Percentiles rank a stretch among this genome's conserved stretches.
Conservation (phyloP, 2,888 invertebrate genomes). For the Melieria picta region DNA sequence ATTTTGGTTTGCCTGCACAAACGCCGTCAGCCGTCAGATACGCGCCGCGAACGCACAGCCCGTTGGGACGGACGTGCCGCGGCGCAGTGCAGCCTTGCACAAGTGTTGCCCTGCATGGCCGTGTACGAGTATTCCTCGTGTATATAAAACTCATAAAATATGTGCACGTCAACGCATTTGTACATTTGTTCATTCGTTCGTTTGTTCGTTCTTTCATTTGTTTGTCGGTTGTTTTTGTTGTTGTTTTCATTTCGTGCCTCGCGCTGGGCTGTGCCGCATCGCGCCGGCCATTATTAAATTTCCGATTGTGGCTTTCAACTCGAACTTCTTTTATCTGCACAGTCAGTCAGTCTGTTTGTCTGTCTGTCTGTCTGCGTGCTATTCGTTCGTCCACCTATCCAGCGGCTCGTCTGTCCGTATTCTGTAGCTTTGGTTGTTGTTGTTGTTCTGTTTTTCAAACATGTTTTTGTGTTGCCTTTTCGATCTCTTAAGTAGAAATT, state of each 20-base stretch:
- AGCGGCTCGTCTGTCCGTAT: not conserved
- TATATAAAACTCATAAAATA: slow-evolving; percentile 59
- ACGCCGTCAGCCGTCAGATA: too few species aligned
- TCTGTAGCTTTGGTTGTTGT: not conserved
- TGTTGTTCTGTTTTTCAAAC: not conserved
- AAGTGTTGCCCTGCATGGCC: not conserved
- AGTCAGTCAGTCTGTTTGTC: not conserved
- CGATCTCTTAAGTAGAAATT: slow-evolving; percentile 43
- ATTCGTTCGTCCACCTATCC: not conserved
- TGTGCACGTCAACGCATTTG: slow-evolving; percentile 58
- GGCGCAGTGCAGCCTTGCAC: too few species aligned
- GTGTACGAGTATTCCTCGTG: slow-evolving; percentile 27
- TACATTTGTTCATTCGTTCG: not conserved
- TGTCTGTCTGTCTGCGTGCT: slow-evolving; percentile 34
- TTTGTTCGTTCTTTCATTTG: too few species aligned
- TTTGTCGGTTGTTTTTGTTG: not conserved
- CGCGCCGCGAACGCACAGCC: too few species aligned
- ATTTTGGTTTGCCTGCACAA: too few species aligned
- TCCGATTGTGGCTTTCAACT: slow-evolving; percentile 60
- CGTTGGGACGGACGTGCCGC: too few species aligned
- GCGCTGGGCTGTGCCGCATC: slow-evolving; percentile 32
- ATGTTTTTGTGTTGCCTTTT: slow-evolving; percentile 11
- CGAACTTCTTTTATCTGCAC: slow-evolving; percentile 43
- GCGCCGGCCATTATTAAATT: slow-evolving; percentile 60
- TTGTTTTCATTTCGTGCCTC: slow-evolving; percentile 25